These are phyloP conservation scores for Grapholita molesta DNA, from an alignment of 1,140 invertebrate species.

Conservation along the genomic window DNA sequence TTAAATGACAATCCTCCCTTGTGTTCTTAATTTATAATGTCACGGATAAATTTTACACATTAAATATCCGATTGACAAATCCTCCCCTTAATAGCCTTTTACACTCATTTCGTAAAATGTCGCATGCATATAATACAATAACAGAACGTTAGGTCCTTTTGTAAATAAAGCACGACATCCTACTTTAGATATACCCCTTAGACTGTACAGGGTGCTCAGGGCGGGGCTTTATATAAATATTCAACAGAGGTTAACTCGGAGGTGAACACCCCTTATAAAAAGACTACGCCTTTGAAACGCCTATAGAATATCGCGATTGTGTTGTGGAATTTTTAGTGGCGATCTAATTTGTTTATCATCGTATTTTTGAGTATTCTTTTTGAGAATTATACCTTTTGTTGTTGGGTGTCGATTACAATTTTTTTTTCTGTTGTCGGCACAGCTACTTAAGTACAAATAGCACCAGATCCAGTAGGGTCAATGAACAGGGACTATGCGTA, in stretches of 20 bases:
- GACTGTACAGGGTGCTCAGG: conserved; percentile 9
- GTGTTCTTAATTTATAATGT: not conserved
- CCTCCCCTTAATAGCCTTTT: not conserved
- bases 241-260: conserved; percentile 14
- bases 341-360: not conserved
- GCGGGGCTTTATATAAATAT: conserved; percentile 13
- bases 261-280: conserved; percentile 16
- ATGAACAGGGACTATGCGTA: too few relatives aligned
- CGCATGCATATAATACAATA: not conserved
- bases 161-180: not conserved
- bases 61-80: not conserved
- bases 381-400: too few relatives aligned
- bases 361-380: not conserved
- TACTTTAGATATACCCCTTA: not conserved
- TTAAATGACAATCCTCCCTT: too few relatives aligned
- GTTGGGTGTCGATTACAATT: too few relatives aligned
- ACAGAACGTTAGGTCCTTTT: not conserved
- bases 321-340: not conserved
- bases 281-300: not conserved
- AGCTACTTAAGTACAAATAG: too few relatives aligned
- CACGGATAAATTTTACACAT: not conserved
- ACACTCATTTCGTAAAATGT: not conserved
- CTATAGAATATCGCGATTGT: not conserved
- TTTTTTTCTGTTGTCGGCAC: too few relatives aligned
- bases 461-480: too few relatives aligned